These are phyloP conservation scores for Eupithecia subfuscata DNA, from an alignment of 2,888 invertebrate genomes.

Conservation along the genomic window DNA sequence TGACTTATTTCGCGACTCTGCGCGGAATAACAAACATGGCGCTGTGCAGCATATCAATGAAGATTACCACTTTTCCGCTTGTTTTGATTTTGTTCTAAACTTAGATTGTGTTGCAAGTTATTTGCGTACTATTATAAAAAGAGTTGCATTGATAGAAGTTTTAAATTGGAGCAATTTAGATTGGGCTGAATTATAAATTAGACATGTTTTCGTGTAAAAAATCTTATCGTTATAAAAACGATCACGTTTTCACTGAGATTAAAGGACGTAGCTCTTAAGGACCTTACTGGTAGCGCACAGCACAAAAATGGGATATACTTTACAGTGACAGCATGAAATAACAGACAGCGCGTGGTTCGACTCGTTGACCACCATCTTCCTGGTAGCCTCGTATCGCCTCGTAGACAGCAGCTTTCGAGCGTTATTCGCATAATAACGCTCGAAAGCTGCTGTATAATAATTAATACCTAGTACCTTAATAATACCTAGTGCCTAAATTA, in stretches of 20 bases:
- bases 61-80: conserved; percentile 38
- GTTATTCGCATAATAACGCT: too few species aligned
- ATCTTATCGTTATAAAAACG: not conserved
- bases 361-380: too few species aligned
- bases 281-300: not conserved
- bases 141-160: not conserved
- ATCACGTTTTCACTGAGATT: not conserved
- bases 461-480: too few species aligned
- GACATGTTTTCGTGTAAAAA: not conserved
- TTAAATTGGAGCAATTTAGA: not conserved
- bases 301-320: not conserved
- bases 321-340: not conserved
- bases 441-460: too few species aligned
- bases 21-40: conserved; percentile 59
- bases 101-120: not conserved
- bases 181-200: not conserved
- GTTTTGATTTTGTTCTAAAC: conserved; percentile 24
- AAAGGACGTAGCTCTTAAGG: not conserved
- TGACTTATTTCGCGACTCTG: conserved; percentile 61
- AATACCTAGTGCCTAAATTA: too few species aligned
- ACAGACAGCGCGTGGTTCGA: not conserved
- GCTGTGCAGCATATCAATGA: conserved; percentile 59
- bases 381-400: too few species aligned
- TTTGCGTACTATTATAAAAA: not conserved
- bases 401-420: too few species aligned